Percentiles rank a stretch among this genome's conserved stretches.
These are phyloP conservation scores for Eurosta solidaginis DNA, from an alignment of 1,140 invertebrate genomes.

Conservation along the genomic window DNA sequence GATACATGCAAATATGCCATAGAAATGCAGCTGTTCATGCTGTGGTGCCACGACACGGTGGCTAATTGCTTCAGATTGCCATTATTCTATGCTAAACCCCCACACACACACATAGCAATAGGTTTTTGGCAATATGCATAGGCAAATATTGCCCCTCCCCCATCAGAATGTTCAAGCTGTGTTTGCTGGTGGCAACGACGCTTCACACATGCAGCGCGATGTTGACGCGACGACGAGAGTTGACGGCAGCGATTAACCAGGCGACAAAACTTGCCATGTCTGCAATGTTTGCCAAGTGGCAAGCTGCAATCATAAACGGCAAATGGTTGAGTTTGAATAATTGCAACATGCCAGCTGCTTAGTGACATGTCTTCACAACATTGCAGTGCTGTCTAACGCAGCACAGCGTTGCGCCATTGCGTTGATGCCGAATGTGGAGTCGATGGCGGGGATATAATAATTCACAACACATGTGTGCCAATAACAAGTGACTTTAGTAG, in stretches of 20 bases:
- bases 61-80: neutral
- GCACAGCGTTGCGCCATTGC: too few relatives aligned
- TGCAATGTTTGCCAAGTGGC: neutral
- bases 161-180: neutral
- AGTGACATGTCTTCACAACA: too few relatives aligned
- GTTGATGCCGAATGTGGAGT: too few relatives aligned
- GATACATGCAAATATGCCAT: too few relatives aligned
- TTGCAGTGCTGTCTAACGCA: too few relatives aligned
- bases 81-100: neutral
- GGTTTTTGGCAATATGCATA: neutral
- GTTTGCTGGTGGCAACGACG: neutral
- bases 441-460: too few relatives aligned
- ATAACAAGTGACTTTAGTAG: too few relatives aligned
- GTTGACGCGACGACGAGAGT: neutral
- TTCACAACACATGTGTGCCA: too few relatives aligned
- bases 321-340: constrained; percentile 1
- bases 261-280: constrained; percentile 6
- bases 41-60: neutral
- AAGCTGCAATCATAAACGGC: neutral
- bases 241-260: constrained; percentile 5
- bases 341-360: neutral
- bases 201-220: neutral
- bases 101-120: too few relatives aligned
- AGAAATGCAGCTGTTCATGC: neutral
- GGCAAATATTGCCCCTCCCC: neutral